Evolutionary conservation across 2,888 invertebrate genomes (phyloP), one percentile per base, ranked within the genome.

Genomic region (Mimas tiliae): DNA sequence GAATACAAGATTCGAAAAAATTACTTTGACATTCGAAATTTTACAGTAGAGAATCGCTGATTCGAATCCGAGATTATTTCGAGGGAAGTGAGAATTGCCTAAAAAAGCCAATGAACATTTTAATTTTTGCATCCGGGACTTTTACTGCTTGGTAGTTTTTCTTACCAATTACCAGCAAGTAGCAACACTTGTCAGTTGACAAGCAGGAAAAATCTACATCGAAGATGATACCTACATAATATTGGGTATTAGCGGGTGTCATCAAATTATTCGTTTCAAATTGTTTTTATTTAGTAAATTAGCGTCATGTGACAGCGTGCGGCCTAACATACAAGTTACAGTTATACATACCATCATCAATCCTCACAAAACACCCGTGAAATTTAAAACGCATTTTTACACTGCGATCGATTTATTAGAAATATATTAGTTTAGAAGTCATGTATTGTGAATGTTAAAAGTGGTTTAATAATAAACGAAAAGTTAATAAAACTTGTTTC

Each of bases 291-390:
- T 67, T 14, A 14, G 11, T 74, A 71, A 82, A 83, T 83, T 79
- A 80, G 64, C 76, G 84, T 83, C 81, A 85, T 83, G 83, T 84
- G 81, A 86, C 79, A 80, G 73, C 75, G 71, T 67, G 73, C 71
- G 75, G 74, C 2, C 74, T 78, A 73, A 72, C 34, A 19, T 47
- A 33, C 7, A 42, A 42, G 42, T 55, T 47, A 16, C 34, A 50
- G n/a, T 68, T 71, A 69, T 14, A 45, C 45, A 14, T 14, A 11
- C 14, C 69, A 70, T n/a, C n/a, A n/a, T n/a, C 42, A 27, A 12
- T 12, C 3, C 21, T 34, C n/a, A 21, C 38, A 16, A 52, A 48
- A 51, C 65, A 21, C 55, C 38, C 63, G 65, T 19, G 42, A 21
- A 12, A 66, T 69, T 67, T 62, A 72, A 11, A 14, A 67, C 64